Evolutionary conservation across 2,888 invertebrate species (phyloP).

Genomic region (Erynnis tages): DNA sequence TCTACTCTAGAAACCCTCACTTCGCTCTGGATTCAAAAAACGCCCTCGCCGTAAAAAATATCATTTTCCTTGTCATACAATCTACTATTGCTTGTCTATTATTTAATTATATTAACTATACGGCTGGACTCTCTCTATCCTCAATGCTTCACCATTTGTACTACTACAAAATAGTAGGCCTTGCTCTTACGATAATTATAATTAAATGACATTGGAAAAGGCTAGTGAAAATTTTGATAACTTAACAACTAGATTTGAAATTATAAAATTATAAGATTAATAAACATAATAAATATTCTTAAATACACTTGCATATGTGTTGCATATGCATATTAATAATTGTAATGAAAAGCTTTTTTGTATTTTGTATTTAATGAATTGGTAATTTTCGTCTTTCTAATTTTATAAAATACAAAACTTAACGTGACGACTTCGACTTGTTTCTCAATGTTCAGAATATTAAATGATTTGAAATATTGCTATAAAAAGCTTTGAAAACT

Average conservation of each 20-base stretch:
- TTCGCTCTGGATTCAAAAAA: no score
- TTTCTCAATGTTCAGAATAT: no score
- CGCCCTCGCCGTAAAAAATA: no score
- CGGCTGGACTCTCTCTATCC: constrained; percentile 40
- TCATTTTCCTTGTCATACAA: no score
- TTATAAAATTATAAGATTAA: constrained; percentile 63
- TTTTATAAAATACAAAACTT: constrained; percentile 15
- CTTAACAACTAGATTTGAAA: constrained; percentile 74
- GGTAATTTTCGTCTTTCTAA: constrained; percentile 13
- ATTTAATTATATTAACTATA: constrained; percentile 27
- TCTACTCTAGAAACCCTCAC: no score
- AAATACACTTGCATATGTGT: constrained; percentile 31
- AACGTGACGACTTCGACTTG: constrained; percentile 2
- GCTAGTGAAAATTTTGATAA: constrained; percentile 81
- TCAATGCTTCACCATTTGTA: constrained; percentile 47
- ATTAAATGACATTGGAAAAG: constrained; percentile 74
- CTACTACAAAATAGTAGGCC: constrained; percentile 63
- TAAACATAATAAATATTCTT: constrained; percentile 51
- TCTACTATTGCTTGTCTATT: constrained; percentile 37
- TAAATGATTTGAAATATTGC: no score
- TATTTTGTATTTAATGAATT: constrained; percentile 30
- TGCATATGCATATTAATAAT: constrained; percentile 40
- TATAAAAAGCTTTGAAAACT: no score
- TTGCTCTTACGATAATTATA: constrained; percentile 73
- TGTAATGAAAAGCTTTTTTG: constrained; percentile 38